Evolutionary conservation across 2,888 invertebrate species (phyloP).

Genomic region (Dyspetes luteomarginatus): DNA sequence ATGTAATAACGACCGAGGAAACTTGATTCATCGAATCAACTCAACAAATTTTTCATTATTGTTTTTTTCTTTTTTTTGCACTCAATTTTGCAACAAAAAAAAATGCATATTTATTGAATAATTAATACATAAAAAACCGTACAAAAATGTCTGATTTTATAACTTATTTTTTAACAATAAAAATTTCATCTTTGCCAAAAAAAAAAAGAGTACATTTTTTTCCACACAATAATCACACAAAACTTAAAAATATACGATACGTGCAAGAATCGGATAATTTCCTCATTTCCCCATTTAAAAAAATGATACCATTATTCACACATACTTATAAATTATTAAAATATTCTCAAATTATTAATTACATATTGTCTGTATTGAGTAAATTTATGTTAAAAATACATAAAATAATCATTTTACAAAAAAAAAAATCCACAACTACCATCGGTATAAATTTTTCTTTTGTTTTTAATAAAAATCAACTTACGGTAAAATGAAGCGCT

Average conservation of each 20-base stretch:
- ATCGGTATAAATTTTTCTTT: too few relatives aligned
- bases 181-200: neutral
- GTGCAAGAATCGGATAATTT: neutral
- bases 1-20: constrained; percentile 71
- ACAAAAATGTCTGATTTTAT: neutral
- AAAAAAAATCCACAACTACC: neutral
- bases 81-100: neutral
- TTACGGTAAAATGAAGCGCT: constrained; percentile 81
- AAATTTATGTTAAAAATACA: neutral
- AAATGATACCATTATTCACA: neutral
- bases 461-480: constrained; percentile 70
- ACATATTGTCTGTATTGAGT: neutral
- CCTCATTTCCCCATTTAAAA: neutral
- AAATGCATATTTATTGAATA: constrained; percentile 23
- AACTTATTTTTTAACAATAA: constrained; percentile 14
- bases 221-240: neutral
- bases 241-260: neutral
- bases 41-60: constrained; percentile 1
- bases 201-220: neutral
- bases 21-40: constrained; percentile 36
- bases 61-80: constrained; percentile 23
- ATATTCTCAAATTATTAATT: too few relatives aligned
- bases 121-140: neutral
- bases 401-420: neutral
- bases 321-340: too few relatives aligned